phyloP scores from a whole-genome alignment of 2,888 invertebrate genomes.

The Eulithis prunata region DNA sequence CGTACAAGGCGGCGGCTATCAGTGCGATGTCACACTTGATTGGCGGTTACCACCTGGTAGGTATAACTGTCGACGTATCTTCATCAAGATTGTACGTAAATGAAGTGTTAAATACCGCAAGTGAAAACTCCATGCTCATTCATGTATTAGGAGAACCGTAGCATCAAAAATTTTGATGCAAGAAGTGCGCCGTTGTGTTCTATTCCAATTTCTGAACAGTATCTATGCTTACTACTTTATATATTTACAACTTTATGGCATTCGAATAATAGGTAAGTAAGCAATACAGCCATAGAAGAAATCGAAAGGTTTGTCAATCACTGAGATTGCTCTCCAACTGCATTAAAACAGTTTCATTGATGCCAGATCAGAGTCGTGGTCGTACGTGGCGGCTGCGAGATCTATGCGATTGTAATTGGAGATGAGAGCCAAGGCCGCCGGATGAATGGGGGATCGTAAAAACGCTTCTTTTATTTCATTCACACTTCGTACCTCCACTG shows the following conservation, averaged over 20 bases:
- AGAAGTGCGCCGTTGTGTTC: too few species aligned
- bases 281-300: neutral
- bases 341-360: slow-evolving; percentile 11
- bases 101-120: too few species aligned
- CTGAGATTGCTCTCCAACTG: neutral
- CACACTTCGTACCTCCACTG: slow-evolving; percentile 21
- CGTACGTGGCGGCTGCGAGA: slow-evolving; percentile 8
- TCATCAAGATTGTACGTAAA: slow-evolving; percentile 1
- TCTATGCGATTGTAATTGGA: slow-evolving; percentile 34
- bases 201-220: too few species aligned
- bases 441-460: slow-evolving; percentile 32
- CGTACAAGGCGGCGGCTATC: slow-evolving; percentile 17
- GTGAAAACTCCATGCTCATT: slow-evolving; percentile 4
- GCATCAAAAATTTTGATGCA: too few species aligned
- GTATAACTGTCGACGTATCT: slow-evolving; percentile 15
- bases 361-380: neutral
- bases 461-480: slow-evolving; percentile 31
- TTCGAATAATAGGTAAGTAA: too few species aligned
- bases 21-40: slow-evolving; percentile 22
- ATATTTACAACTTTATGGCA: too few species aligned
- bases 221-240: too few species aligned
- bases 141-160: neutral
- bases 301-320: neutral
- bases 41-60: slow-evolving; percentile 9
- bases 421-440: slow-evolving; percentile 26